phyloP scores from a whole-genome alignment of 2,797 vertebrate species.

The Capromys pilorides region DNA sequence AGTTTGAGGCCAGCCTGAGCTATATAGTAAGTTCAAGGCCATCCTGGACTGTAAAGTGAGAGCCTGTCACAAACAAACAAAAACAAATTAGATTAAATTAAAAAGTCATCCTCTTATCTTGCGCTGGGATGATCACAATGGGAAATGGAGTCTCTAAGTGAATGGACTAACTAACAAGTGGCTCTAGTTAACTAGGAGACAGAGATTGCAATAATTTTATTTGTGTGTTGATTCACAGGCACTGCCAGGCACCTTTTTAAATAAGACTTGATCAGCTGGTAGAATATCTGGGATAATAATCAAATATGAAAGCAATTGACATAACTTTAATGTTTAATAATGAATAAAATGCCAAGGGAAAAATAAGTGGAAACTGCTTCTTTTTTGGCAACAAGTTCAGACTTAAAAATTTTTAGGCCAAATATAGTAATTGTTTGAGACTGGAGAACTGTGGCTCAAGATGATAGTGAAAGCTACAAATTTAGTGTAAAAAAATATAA shows the following conservation, averaged over 20 bases:
- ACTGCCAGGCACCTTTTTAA: conserved; percentile 74
- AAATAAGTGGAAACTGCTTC: conserved; percentile 76
- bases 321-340: conserved; percentile 86
- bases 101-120: conserved; percentile 80
- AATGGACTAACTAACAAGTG: conserved; percentile 80
- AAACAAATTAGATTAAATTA: conserved; percentile 51
- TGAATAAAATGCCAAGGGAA: conserved; percentile 79
- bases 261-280: conserved; percentile 81
- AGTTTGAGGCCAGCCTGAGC: neutral
- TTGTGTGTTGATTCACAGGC: conserved; percentile 70
- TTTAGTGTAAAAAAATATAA: conserved; percentile 63
- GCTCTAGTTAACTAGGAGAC: conserved; percentile 78
- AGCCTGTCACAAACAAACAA: neutral
- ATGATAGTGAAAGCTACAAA: conserved; percentile 73
- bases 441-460: conserved; percentile 43
- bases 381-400: conserved; percentile 70
- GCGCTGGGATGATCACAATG: neutral
- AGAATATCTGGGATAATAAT: conserved; percentile 83
- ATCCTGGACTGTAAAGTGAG: neutral
- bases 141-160: conserved; percentile 43
- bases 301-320: conserved; percentile 83
- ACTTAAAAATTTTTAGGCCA: conserved; percentile 76
- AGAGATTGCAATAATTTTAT: conserved; percentile 82
- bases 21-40: neutral
- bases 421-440: conserved; percentile 60